Evolutionary conservation across 2,888 invertebrate species (phyloP), one percentile per base, ranked within the genome.

Genomic region (Criorhina ranunculi): DNA sequence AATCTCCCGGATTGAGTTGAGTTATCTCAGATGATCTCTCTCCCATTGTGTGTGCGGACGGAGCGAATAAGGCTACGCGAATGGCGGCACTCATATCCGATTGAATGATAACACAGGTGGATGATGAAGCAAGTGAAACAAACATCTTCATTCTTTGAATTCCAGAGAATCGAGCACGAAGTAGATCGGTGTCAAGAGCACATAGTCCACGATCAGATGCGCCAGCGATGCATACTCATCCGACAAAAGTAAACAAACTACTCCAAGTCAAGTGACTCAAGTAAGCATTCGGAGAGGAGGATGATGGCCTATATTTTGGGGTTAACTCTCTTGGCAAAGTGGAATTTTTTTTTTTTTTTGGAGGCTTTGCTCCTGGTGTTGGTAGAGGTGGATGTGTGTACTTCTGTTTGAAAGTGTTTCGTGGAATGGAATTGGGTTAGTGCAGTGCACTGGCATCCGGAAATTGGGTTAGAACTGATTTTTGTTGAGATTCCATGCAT

Each of bases 131-230:
- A 51, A 66, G 53, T 67, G 67, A 55, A 67, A 42, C 53, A 55
- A 67, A 42, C 53, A 67, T 67, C 67, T 55, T 55, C 42, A 67
- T 67, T 67, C 40, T 67, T 40, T 42, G 55, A 42, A 67, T 67
- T 67, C 67, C 55, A 57, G 4, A 17, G 35, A 57, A 5, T 11
- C 5, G 31, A 15, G 31, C 46, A 62, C 44, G 64, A 73, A 62
- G 73, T 73, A 73, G 72, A 73, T 73, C 72, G 72, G 60, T 73
- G 70, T 70, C 70, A 70, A 59, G 70, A 49, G 69, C 55, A 35
- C 55, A 55, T 11, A 55, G 33, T 55, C 15, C 31, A 17, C 33
- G 33, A 35, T 35, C 33, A 55, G 35, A 55, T 55, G 53, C 33
- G 33, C 33, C 0, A n/a, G n/a, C 33, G 7, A n/a, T 42, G 17